Base-by-base conservation (phyloP, 2,888 invertebrate genomes). In the Halictus ligatus region DNA sequence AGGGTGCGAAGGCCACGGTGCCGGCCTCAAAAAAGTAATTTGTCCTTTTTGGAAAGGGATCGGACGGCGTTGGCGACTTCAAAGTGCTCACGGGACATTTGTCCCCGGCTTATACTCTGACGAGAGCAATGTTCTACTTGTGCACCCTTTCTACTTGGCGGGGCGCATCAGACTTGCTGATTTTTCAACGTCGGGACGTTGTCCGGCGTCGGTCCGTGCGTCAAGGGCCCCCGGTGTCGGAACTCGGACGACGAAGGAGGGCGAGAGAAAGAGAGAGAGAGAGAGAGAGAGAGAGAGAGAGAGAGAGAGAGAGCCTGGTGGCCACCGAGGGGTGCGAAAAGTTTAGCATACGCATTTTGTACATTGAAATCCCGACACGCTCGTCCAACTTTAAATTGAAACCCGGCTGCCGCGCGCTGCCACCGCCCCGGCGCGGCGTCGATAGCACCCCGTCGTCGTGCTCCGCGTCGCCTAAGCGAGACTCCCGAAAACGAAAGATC, bases 321-420 rank as follows among this genome's bases (percentile, higher is more conserved):
- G 81, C 85, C 74, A 79, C 40, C 75, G 88, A 89, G 90, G 91
- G 91, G 89, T 88, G 88, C 87, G 90, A 91, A 90, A 93, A 93
- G 92, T 94, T 94, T 94, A 93, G 93, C 94, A 94, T 94, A 93
- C 92, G 92, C 93, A 92, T 94, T 94, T 94, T 93, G 92, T 92
- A 92, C 93, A 94, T 93, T 93, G 93, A 93, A 94, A 94, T 94
- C 89, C 90, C 91, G 93, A 94, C 94, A 94, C 92, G 94, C 89
- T 89, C 90, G 89, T 86, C 88, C 87, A 93, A 94, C 92, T 93
- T 94, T 93, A 94, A 94, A 95, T 94, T 94, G 93, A 94, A 94
- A 94, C 92, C 83, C 91, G 90, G 90, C 91, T 90, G 83, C 85
- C 78, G 80, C 84, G 64, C 64, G 64, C 75, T 86, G 71, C 83